A percentile compares a stretch with the other conserved stretches of the same genome.
phyloP scores from a whole-genome alignment of 2,113 vertebrate genomes.

The Ailuropoda melanoleuca region DNA sequence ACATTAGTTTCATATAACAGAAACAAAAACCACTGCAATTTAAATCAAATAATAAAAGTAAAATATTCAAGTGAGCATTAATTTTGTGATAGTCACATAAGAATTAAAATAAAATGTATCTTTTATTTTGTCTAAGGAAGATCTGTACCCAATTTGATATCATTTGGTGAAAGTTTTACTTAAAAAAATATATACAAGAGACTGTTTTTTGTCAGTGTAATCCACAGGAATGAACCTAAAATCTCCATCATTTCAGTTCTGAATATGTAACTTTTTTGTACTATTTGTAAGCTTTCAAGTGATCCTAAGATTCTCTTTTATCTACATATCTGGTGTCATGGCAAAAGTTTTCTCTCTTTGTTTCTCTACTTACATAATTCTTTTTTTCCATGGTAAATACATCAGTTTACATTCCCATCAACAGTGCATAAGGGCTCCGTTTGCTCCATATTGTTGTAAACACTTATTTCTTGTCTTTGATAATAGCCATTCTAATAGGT shows the following conservation, averaged over 20 bases:
- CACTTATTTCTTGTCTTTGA: neutral
- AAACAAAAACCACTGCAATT: neutral
- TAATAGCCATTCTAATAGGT: neutral
- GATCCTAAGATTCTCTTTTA: neutral
- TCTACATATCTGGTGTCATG: neutral
- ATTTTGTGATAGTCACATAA: neutral
- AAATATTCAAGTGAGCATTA: neutral
- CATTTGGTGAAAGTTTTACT: neutral
- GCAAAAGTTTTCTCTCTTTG: neutral
- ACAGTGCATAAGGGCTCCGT: neutral
- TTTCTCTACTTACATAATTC: neutral
- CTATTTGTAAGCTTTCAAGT: neutral
- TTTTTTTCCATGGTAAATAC: neutral
- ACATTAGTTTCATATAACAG: constrained; percentile 3
- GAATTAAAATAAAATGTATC: neutral
- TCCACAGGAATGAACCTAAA: neutral
- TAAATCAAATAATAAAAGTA: neutral
- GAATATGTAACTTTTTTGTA: neutral
- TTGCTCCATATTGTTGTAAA: neutral
- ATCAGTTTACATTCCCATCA: neutral
- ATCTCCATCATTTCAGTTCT: neutral
- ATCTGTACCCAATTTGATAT: neutral
- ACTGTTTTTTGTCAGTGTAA: neutral
- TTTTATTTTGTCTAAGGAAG: neutral
- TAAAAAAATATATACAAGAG: neutral